Percentiles rank a stretch among this genome's conserved stretches.
Conservation (phyloP, 2,888 invertebrate species). For the Petrolisthes cinctipes region DNA sequence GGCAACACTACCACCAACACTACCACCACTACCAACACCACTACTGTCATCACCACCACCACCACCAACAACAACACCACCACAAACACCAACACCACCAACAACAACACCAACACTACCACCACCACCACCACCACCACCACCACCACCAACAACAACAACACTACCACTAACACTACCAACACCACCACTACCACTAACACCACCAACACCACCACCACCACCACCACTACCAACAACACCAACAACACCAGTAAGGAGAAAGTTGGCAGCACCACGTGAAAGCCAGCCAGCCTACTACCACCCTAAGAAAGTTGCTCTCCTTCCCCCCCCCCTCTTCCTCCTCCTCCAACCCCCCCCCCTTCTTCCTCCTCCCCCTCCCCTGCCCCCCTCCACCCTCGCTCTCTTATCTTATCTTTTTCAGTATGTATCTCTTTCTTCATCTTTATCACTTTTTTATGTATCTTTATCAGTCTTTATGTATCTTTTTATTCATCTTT, state of each 20-base stretch:
- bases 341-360: background rate
- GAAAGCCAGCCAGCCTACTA: background rate
- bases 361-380: background rate
- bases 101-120: too few relatives aligned
- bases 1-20: too few relatives aligned
- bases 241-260: background rate
- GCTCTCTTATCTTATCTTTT: background rate
- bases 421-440: background rate
- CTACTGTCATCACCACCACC: too few relatives aligned
- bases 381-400: background rate
- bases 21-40: background rate
- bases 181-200: too few relatives aligned
- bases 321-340: background rate
- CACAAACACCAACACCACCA: background rate
- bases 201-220: background rate
- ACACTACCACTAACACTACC: too few relatives aligned
- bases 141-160: too few relatives aligned
- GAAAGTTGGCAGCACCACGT: conserved; percentile 9
- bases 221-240: background rate
- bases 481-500: too few relatives aligned
- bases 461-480: background rate
- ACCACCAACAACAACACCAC: too few relatives aligned
- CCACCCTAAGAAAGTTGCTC: too few relatives aligned
- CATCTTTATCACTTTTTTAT: background rate
- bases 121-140: too few relatives aligned